Conservation (phyloP, 2,888 invertebrate species). For the Parnassius orleans region DNA sequence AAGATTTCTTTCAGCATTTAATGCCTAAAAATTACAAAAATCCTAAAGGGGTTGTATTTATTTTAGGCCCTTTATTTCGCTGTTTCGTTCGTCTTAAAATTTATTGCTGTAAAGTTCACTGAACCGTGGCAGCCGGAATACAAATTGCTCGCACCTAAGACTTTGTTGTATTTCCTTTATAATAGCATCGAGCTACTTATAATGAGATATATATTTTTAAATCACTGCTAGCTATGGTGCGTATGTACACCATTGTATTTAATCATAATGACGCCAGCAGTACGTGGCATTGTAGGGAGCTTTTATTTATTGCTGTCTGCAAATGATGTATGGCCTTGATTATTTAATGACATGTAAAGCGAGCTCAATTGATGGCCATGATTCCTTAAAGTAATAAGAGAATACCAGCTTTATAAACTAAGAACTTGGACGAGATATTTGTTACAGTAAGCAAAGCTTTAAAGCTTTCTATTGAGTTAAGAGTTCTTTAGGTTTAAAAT, state of each 20-base stretch:
- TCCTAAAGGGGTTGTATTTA: slow-evolving; percentile 25
- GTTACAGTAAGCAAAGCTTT: too few species aligned
- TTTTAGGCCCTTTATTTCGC: slow-evolving; percentile 20
- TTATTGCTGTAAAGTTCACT: slow-evolving; percentile 26
- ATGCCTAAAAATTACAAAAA: slow-evolving; percentile 24
- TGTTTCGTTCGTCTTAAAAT: slow-evolving; percentile 25
- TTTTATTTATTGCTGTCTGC: slow-evolving; percentile 17
- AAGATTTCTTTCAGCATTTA: slow-evolving; percentile 9
- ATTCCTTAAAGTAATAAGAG: too few species aligned
- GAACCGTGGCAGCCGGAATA: slow-evolving; percentile 22
- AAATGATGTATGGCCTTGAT: slow-evolving; percentile 8
- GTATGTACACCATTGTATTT: slow-evolving; percentile 7
- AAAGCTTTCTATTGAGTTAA: too few species aligned
- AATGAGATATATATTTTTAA: slow-evolving; percentile 8
- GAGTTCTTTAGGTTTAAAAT: too few species aligned
- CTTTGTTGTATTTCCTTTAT: slow-evolving; percentile 22
- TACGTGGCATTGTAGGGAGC: not conserved
- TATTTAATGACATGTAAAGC: not conserved
- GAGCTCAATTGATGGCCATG: not conserved
- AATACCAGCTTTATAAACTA: too few species aligned
- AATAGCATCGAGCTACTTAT: slow-evolving; percentile 10
- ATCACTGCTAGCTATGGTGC: slow-evolving; percentile 5
- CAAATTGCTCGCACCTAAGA: slow-evolving; percentile 29
- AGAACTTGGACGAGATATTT: too few species aligned
- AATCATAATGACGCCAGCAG: slow-evolving; percentile 2